These are phyloP conservation scores for Falco peregrinus DNA, from an alignment of 2,797 vertebrate genomes.

Conservation along the genomic window DNA sequence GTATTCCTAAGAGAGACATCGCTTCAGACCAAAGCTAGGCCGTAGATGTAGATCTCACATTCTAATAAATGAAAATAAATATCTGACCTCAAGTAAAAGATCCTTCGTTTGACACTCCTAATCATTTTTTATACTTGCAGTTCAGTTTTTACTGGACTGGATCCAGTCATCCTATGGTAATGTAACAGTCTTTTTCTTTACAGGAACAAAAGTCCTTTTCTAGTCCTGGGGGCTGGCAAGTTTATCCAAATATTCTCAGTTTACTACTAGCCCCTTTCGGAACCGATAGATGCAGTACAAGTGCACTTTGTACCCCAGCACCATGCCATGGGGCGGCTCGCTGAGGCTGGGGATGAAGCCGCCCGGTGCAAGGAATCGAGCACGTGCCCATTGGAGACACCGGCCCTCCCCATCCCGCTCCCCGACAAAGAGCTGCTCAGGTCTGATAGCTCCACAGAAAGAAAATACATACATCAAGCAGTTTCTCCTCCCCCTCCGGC, in stretches of 20 bases:
- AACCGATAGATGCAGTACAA: conserved; percentile 59
- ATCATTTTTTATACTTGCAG: conserved; percentile 54
- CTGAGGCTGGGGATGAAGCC: background rate
- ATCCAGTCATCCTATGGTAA: conserved; percentile 75
- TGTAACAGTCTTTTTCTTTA: conserved; percentile 55
- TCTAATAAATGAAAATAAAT: conserved; percentile 77
- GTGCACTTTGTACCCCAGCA: conserved; percentile 71
- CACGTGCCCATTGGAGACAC: fast-evolving
- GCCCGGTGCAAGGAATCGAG: background rate
- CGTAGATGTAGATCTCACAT: conserved; percentile 56
- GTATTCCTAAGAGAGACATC: background rate
- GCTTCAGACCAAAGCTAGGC: conserved; percentile 12
- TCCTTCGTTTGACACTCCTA: conserved; percentile 69
- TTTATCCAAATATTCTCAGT: conserved; percentile 83
- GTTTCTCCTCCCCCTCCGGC: background rate
- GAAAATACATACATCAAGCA: background rate
- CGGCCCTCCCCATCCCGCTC: background rate
- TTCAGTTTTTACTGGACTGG: conserved; percentile 76
- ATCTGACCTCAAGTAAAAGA: conserved; percentile 65
- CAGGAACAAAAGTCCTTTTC: conserved; percentile 82
- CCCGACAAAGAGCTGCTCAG: background rate
- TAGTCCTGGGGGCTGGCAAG: conserved; percentile 72
- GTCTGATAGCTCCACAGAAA: background rate
- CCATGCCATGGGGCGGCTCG: background rate
- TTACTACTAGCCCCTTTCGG: conserved; percentile 72